Percentiles rank a stretch among this genome's conserved stretches.
phyloP scores from a whole-genome alignment of 2,888 invertebrate genomes.

The Zaprionus lineosus region DNA sequence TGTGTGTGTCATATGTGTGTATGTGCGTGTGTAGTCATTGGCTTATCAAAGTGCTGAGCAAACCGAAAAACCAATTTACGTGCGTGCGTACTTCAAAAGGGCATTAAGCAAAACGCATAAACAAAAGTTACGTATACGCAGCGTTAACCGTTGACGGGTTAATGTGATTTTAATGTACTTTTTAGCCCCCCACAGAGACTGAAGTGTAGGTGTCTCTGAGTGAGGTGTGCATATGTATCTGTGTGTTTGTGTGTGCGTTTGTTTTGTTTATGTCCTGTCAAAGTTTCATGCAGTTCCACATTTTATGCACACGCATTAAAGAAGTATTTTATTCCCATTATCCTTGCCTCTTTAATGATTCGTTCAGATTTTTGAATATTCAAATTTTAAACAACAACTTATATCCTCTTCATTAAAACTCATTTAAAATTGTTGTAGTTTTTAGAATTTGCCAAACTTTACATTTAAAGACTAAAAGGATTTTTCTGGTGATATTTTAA shows the following conservation, averaged over 20 bases:
- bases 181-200: constrained; percentile 38
- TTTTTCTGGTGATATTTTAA: too few relatives aligned
- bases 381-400: too few relatives aligned
- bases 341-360: constrained; percentile 10
- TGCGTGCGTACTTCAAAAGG: constrained; percentile 61
- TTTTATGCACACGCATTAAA: constrained; percentile 25
- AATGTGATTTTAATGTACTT: constrained; percentile 78
- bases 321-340: constrained; percentile 17
- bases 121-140: constrained; percentile 73
- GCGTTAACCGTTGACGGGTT: constrained; percentile 73
- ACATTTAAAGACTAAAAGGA: too few relatives aligned
- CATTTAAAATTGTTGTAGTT: too few relatives aligned
- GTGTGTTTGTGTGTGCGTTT: constrained; percentile 6
- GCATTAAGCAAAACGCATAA: constrained; percentile 67
- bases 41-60: constrained; percentile 41
- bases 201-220: not conserved
- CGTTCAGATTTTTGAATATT: too few relatives aligned
- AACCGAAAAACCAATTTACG: constrained; percentile 41
- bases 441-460: too few relatives aligned
- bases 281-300: constrained; percentile 57
- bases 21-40: constrained; percentile 13
- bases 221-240: constrained; percentile 3
- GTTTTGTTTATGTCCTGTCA: constrained; percentile 19
- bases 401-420: too few relatives aligned
- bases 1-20: not conserved